phyloP scores from a whole-genome alignment of 2,797 vertebrate genomes.

The Lithobates sylvaticus region DNA sequence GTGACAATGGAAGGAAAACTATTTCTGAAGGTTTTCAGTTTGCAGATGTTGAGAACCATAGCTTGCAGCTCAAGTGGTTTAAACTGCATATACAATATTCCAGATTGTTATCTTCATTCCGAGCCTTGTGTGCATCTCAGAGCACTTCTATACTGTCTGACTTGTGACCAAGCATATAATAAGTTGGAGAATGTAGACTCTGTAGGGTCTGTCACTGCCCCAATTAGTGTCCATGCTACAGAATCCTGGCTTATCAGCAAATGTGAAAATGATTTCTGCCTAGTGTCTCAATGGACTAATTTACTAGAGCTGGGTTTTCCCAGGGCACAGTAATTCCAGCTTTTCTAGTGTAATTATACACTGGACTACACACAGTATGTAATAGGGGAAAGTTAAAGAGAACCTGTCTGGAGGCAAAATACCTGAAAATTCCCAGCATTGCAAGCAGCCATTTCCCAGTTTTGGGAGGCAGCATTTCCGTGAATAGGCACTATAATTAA shows the following conservation, averaged over 20 bases:
- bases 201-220: not conserved
- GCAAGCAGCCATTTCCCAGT: no score
- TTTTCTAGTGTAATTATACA: not conserved
- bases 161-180: not conserved
- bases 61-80: no score
- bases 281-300: conserved; percentile 2
- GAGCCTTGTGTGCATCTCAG: not conserved
- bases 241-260: not conserved
- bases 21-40: no score
- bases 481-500: no score
- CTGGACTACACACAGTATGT: not conserved
- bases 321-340: not conserved
- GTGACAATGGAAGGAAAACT: no score
- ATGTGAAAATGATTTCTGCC: not conserved
- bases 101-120: not conserved
- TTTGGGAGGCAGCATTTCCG: no score
- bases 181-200: not conserved
- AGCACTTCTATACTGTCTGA: not conserved
- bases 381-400: not conserved
- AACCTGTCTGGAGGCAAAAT: no score
- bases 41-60: no score
- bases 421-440: no score
- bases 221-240: not conserved
- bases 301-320: conserved; percentile 1
- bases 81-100: not conserved